Conservation (phyloP, 2,888 invertebrate species). For the Hirtodrosophila trivittata region DNA sequence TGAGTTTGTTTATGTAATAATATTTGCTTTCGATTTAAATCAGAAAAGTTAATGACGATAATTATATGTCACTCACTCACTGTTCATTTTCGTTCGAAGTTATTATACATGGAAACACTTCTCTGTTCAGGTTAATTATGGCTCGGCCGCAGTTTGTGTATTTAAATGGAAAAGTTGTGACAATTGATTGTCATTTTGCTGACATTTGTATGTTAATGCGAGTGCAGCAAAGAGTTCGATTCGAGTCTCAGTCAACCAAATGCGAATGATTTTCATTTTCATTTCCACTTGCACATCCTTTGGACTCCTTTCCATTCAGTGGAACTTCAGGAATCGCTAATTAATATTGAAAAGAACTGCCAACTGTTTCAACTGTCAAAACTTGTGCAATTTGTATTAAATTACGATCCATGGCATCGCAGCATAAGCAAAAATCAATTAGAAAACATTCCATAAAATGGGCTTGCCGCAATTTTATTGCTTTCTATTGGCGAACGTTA, state of each 20-base stretch:
- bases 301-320: too few species aligned
- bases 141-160: slow-evolving; percentile 30
- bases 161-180: slow-evolving; percentile 55
- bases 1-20: too few species aligned
- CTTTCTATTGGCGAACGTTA: slow-evolving; percentile 23
- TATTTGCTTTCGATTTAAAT: too few species aligned
- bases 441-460: slow-evolving; percentile 60
- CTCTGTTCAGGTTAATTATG: slow-evolving; percentile 39
- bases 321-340: slow-evolving; percentile 32
- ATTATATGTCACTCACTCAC: slow-evolving; percentile 45
- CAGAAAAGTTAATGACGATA: too few species aligned
- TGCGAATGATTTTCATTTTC: slow-evolving; percentile 1
- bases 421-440: slow-evolving; percentile 66
- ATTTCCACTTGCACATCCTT: too few species aligned
- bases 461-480: slow-evolving; percentile 59
- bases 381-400: slow-evolving; percentile 75
- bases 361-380: slow-evolving; percentile 68
- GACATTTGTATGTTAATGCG: slow-evolving; percentile 25
- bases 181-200: slow-evolving; percentile 62
- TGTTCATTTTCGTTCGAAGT: slow-evolving; percentile 13
- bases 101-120: slow-evolving; percentile 11
- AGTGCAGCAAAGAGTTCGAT: neutral
- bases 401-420: slow-evolving; percentile 42
- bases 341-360: slow-evolving; percentile 54
- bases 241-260: too few species aligned